Evolutionary conservation across 2,113 vertebrate species (phyloP).

Genomic region (Pedionomus torquatus): DNA sequence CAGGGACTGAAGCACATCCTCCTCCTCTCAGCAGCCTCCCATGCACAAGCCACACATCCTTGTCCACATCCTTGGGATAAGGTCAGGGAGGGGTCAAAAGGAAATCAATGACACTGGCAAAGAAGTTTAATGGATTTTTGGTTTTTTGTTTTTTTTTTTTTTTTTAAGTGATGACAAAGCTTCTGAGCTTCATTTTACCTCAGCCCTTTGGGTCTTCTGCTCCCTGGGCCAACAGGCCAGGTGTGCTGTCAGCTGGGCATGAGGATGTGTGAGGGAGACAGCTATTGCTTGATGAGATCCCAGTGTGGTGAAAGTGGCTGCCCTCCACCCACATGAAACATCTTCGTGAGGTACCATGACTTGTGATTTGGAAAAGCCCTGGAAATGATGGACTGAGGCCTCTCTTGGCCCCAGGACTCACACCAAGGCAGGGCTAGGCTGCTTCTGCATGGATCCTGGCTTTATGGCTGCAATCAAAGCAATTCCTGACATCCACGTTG

Average conservation of each 20-base stretch:
- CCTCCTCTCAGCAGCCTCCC: neutral
- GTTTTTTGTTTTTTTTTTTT: no score
- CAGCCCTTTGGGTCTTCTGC: no score
- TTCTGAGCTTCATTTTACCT: no score
- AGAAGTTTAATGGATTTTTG: no score
- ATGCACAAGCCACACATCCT: no score
- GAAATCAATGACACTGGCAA: no score
- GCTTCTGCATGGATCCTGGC: neutral
- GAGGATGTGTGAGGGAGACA: accelerated
- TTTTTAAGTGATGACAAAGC: no score
- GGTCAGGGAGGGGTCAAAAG: no score
- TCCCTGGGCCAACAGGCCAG: no score
- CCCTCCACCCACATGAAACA: neutral
- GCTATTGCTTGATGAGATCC: neutral
- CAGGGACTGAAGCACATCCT: neutral
- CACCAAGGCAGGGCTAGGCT: accelerated
- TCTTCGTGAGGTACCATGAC: accelerated
- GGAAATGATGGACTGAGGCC: neutral
- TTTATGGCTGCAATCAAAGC: neutral
- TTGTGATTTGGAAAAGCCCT: neutral
- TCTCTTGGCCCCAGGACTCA: accelerated
- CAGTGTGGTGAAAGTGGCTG: neutral
- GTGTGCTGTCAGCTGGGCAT: no score
- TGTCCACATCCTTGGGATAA: no score
- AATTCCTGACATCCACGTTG: neutral